Base-by-base conservation (phyloP, 2,113 vertebrate genomes). In the Lanius ludovicianus region DNA sequence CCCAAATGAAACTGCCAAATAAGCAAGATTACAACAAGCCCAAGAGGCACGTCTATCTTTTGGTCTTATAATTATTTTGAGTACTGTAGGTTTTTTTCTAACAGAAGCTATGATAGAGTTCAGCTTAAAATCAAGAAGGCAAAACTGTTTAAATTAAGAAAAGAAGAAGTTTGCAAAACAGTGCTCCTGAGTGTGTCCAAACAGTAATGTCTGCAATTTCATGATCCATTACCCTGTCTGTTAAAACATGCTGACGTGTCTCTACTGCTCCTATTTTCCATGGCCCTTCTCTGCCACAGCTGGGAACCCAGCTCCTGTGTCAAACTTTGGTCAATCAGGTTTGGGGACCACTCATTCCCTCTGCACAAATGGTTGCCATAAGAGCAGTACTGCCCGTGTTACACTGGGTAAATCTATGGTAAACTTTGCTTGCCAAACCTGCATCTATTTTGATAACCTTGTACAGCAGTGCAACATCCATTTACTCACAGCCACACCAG, bases 191-290 rank as follows among this genome's bases (percentile, higher is more conserved):
- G 87, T 77, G 83, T 92, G 86, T 78, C 67, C 88, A 73, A 80
- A 84, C 67, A 71, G 67, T 84, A 95, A 97, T 4, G 41, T 91
- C 87, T 64, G 73, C 87, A 97, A 97, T 98, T 98, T 97, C 96
- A 97, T 97, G 97, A 97, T 76, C 96, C 97, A 97, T 98, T 98
- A 97, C 93, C 67, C 96, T 94, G 89, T 69, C 73, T 89, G 53
- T 24, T 94, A 56, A 71, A 63, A 92, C 90, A 79, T 60, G 90
- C 42, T 92, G 86, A 92, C 73, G 69, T 41, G 28, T n/a, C 28
- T 69, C 37, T 49, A 17, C 22, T 22, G 64, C 59, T 71, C 49
- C 42, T 35, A 44, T 42, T 94, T 86, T 14, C 68, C 20, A 30
- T 13, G 24, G 46, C 62, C 44, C 78, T 81, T 78, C 94, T 55